Base-by-base conservation (phyloP, 2,797 vertebrate species). In the Chrysolophus pictus region DNA sequence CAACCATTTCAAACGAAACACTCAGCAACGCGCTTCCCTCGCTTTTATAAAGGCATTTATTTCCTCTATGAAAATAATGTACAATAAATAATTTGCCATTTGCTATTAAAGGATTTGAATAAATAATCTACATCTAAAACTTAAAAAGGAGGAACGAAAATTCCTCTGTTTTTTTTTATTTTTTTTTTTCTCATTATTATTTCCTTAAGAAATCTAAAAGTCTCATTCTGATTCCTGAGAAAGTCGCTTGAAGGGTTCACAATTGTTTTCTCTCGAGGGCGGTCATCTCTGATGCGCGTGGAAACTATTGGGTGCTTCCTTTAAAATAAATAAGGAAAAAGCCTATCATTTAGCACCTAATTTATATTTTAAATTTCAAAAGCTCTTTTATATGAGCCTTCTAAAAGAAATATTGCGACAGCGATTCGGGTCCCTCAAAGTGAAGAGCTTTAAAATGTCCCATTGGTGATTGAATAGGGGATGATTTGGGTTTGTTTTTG, bases 61-160 rank as follows among this genome's bases (percentile, higher is more conserved):
- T 98, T 98, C 98, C 98, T 97, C 99, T 99, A 99, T 99, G 99
- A 99, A 99, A 99, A 99, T 99, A 99, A 99, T 98, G 97, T 99
- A 98, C 98, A 99, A 99, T 99, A 99, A 99, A 99, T 99, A 99
- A 98, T 99, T 98, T 99, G 94, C 97, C 98, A 98, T 98, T 98
- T 98, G 98, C 98, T 99, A 99, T 98, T 98, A 99, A 99, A 99
- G 98, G 98, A 98, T 99, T 98, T 99, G 93, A 99, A 99, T 99
- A 99, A 99, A 99, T 99, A 99, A 97, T 98, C 98, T 98, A 99
- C 97, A 26, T 98, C 98, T 98, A 99, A 98, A 98, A 98, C 97
- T 97, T 98, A 92, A 98, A 98, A 98, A 97, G 95, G 95, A 98
- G 98, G 97, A 96, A 97, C 93, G 93, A 97, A 97, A 85, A 71